A percentile compares a stretch with the other conserved stretches of the same genome.
phyloP scores from a whole-genome alignment of 2,797 vertebrate genomes.

The Picus viridis region DNA sequence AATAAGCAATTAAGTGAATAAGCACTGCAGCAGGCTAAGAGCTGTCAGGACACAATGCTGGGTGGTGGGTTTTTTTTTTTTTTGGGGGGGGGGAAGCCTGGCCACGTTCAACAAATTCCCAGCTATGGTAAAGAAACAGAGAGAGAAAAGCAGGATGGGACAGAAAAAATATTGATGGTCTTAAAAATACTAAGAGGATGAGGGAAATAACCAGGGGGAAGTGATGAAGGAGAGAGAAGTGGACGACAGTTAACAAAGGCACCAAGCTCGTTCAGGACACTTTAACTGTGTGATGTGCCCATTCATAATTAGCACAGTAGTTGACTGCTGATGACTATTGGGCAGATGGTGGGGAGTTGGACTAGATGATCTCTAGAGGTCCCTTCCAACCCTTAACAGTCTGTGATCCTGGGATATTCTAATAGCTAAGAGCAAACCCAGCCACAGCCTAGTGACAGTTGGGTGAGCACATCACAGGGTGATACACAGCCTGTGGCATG shows the following conservation, averaged over 20 bases:
- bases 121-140: not conserved
- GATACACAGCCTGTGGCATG: fast-evolving
- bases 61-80: not conserved
- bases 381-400: too few relatives aligned
- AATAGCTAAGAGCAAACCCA: too few relatives aligned
- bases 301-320: not conserved
- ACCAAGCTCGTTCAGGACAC: not conserved
- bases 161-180: not conserved
- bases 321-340: not conserved
- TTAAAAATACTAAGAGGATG: not conserved
- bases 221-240: not conserved
- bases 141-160: not conserved
- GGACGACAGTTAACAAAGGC: not conserved
- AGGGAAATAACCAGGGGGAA: not conserved
- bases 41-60: not conserved
- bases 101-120: not conserved
- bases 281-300: not conserved
- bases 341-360: too few relatives aligned
- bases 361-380: too few relatives aligned
- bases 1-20: not conserved
- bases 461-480: not conserved
- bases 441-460: too few relatives aligned
- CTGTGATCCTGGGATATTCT: too few relatives aligned
- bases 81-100: not conserved
- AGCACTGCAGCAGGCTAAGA: not conserved